Evolutionary conservation across 2,113 vertebrate species (phyloP).

Genomic region (Pollachius pollachius): DNA sequence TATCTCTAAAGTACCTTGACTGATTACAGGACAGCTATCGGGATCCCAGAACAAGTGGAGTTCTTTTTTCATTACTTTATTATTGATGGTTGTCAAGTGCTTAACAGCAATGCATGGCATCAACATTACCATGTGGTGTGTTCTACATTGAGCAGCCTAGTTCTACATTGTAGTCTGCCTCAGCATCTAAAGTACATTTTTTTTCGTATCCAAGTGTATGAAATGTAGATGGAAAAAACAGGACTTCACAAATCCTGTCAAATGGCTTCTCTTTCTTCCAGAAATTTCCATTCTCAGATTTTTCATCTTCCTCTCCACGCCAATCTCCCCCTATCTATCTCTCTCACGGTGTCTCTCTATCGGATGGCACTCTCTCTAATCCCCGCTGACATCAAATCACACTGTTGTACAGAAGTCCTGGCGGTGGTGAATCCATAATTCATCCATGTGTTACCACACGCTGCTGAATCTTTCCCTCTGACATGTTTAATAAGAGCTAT

Average conservation of each 20-base stretch:
- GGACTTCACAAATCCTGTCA: background rate
- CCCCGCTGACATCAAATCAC: slow-evolving; percentile 42
- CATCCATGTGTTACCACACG: slow-evolving; percentile 49
- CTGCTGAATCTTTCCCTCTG: slow-evolving; percentile 55
- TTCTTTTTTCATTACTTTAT: too few relatives aligned
- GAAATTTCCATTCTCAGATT: background rate
- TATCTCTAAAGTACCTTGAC: too few relatives aligned
- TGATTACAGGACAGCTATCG: too few relatives aligned
- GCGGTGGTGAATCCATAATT: slow-evolving; percentile 55
- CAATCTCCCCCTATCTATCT: slow-evolving; percentile 9
- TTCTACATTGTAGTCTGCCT: too few relatives aligned
- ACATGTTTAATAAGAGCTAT: slow-evolving; percentile 62
- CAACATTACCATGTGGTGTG: too few relatives aligned
- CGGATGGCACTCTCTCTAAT: background rate
- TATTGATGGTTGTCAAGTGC: too few relatives aligned
- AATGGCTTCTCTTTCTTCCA: background rate
- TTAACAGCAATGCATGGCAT: too few relatives aligned
- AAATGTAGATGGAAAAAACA: too few relatives aligned
- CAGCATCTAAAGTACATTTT: too few relatives aligned
- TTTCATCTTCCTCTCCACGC: slow-evolving; percentile 3
- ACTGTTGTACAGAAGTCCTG: slow-evolving; percentile 43
- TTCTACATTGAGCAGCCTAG: too few relatives aligned
- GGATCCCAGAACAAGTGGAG: too few relatives aligned
- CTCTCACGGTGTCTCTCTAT: background rate
- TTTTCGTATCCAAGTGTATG: too few relatives aligned